Percentiles rank a stretch among this genome's conserved stretches.
These are phyloP conservation scores for Gerris buenoi DNA, from an alignment of 1,140 invertebrate species.

Conservation along the genomic window DNA sequence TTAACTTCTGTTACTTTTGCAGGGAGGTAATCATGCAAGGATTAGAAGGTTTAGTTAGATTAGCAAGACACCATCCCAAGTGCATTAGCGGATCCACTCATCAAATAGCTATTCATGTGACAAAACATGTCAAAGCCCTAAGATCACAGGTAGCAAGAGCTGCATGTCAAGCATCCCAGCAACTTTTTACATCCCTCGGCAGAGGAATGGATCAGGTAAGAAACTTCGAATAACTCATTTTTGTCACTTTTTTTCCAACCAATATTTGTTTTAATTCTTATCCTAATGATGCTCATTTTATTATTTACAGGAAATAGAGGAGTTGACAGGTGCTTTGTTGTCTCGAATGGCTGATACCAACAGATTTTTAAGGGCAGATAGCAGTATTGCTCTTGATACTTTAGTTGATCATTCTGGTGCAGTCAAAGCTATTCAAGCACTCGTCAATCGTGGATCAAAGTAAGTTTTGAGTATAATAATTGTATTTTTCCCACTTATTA, in stretches of 20 bases:
- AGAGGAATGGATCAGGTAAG: conserved; percentile 56
- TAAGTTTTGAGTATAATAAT: too few species aligned
- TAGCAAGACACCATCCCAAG: conserved; percentile 56
- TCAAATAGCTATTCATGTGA: conserved; percentile 49
- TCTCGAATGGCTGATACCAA: conserved; percentile 83
- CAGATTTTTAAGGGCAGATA: conserved; percentile 75
- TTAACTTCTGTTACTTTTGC: too few species aligned
- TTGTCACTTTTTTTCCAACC: too few species aligned
- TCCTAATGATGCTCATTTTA: too few species aligned
- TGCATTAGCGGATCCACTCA: conserved; percentile 39
- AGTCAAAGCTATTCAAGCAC: conserved; percentile 37
- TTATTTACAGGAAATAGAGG: conserved; percentile 70
- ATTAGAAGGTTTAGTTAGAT: conserved; percentile 50
- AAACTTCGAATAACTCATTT: too few species aligned
- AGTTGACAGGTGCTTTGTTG: conserved; percentile 59
- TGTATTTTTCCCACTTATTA: too few species aligned
- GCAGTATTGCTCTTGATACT: conserved; percentile 59
- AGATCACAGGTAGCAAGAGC: conserved; percentile 77
- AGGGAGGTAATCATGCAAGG: conserved; percentile 72
- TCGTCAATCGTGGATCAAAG: conserved; percentile 46
- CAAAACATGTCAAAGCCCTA: conserved; percentile 67
- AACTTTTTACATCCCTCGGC: conserved; percentile 54
- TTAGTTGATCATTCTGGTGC: conserved; percentile 57
- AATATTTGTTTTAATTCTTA: too few species aligned
- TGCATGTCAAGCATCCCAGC: conserved; percentile 60